Evolutionary conservation across 2,113 vertebrate species (phyloP).

Genomic region (Cranoglanis bouderius): DNA sequence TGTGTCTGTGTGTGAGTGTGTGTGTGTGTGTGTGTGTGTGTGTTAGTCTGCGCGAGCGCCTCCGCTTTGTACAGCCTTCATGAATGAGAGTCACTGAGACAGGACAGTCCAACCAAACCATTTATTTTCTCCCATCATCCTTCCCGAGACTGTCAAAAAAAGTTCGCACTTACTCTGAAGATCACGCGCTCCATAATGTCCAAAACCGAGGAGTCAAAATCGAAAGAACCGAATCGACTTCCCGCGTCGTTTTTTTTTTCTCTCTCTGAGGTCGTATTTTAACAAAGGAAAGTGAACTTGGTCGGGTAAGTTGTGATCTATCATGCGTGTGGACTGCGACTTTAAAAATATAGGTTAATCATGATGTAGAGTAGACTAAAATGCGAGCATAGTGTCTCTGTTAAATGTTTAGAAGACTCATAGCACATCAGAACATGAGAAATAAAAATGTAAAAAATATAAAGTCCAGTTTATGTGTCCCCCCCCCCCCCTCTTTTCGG

Average conservation of each 20-base stretch:
- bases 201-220: neutral
- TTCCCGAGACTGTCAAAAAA: conserved; percentile 17
- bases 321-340: conserved; percentile 11
- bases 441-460: conserved; percentile 24
- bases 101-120: conserved; percentile 1
- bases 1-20: neutral
- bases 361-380: neutral
- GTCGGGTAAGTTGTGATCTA: conserved; percentile 52
- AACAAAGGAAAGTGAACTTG: conserved; percentile 43
- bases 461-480: neutral
- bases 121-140: conserved; percentile 27
- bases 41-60: neutral
- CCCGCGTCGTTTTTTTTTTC: neutral
- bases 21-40: neutral
- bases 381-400: neutral
- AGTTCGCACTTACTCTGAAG: neutral
- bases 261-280: conserved; percentile 28
- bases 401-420: neutral
- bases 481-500: no score
- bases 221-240: conserved; percentile 9
- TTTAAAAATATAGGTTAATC: neutral
- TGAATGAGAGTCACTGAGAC: conserved; percentile 5
- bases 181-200: neutral
- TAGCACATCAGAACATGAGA: neutral
- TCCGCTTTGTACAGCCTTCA: neutral